Percentiles rank a stretch among this genome's conserved stretches.
Evolutionary conservation across 2,797 vertebrate species (phyloP).

Genomic region (Ctenochaetus hawaiiensis): DNA sequence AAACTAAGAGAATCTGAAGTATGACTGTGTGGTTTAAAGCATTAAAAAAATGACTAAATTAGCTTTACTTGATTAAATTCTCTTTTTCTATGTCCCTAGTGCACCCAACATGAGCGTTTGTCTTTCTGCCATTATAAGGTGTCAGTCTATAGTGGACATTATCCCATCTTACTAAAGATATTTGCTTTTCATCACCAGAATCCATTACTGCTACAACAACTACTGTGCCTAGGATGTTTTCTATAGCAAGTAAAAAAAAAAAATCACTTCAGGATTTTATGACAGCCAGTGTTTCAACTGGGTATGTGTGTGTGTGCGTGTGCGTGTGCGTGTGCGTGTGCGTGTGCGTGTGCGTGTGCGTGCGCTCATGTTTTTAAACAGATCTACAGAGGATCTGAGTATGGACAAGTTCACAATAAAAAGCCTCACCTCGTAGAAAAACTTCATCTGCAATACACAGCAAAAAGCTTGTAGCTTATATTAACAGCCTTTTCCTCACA

Average conservation of each 20-base stretch:
- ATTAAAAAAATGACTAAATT: conserved; percentile 22
- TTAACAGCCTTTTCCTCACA: conserved; percentile 57
- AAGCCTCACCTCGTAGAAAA: conserved; percentile 11
- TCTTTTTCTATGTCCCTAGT: conserved; percentile 29
- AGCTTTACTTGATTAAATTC: conserved; percentile 8
- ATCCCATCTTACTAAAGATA: conserved; percentile 43
- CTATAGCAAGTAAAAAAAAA: conserved; percentile 34
- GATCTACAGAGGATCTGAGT: conserved; percentile 50
- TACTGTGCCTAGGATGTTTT: conserved; percentile 48
- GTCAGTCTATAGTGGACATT: conserved; percentile 25
- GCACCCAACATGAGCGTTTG: conserved; percentile 36
- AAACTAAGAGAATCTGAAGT: neutral
- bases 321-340: no score
- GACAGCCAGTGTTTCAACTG: conserved; percentile 49
- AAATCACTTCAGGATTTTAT: conserved; percentile 48
- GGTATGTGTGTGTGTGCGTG: neutral
- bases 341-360: no score
- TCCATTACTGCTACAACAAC: conserved; percentile 39
- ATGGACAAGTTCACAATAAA: conserved; percentile 14
- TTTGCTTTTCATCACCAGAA: conserved; percentile 57
- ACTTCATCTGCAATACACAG: conserved; percentile 54
- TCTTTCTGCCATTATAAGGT: conserved; percentile 29
- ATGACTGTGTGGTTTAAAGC: conserved; percentile 11
- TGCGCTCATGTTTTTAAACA: neutral
- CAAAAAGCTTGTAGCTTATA: conserved; percentile 51